Conservation (phyloP, 1,140 invertebrate species). For the Platyscapa corneri region DNA sequence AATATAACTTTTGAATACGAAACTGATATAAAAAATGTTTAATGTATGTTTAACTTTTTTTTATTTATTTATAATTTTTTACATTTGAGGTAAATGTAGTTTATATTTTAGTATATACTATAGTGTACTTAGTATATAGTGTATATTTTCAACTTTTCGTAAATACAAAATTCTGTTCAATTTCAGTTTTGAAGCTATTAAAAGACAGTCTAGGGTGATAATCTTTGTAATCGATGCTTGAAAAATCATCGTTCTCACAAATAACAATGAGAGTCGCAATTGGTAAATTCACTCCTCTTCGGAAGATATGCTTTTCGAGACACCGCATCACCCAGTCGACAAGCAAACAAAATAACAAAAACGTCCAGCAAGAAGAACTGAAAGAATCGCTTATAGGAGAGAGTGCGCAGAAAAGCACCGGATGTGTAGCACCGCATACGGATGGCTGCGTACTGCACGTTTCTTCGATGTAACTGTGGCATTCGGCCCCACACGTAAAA, state of each 20-base stretch:
- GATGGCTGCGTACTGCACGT: neutral
- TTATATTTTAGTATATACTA: too few species aligned
- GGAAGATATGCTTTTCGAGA: neutral
- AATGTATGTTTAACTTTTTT: too few species aligned
- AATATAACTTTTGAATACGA: too few species aligned
- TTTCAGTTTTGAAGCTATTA: too few species aligned
- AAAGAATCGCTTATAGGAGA: neutral
- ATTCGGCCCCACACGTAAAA: neutral
- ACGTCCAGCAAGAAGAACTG: neutral
- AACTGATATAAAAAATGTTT: too few species aligned
- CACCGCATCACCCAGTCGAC: neutral
- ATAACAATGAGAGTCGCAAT: neutral
- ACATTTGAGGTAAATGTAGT: too few species aligned
- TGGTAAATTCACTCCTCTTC: neutral
- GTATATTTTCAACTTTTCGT: too few species aligned
- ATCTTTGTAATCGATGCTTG: too few species aligned
- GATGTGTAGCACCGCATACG: neutral
- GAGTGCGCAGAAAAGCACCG: neutral
- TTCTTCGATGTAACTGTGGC: neutral
- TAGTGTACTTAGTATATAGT: too few species aligned
- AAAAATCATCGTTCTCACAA: neutral
- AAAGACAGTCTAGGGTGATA: too few species aligned
- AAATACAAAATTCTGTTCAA: too few species aligned
- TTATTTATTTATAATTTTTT: too few species aligned
- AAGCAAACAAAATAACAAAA: neutral